A percentile compares a stretch with the other conserved stretches of the same genome.
Conservation (phyloP, 2,113 vertebrate genomes). For the Pluvialis apricaria region DNA sequence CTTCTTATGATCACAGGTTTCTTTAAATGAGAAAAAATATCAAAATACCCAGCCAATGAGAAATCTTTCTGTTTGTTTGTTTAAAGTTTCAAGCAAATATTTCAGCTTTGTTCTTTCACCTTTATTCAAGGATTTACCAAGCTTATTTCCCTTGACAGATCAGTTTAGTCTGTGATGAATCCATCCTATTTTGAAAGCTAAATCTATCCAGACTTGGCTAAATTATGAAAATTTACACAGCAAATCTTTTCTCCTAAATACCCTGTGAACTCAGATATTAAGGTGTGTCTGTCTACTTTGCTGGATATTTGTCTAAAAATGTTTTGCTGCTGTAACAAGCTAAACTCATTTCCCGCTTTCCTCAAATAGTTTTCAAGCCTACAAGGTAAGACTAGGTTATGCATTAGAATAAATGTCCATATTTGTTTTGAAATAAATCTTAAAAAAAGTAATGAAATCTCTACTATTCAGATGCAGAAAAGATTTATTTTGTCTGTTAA, state of each 20-base stretch:
- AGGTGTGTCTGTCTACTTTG: background rate
- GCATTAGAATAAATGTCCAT: background rate
- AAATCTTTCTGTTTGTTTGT: background rate
- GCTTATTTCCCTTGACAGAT: conserved; percentile 1
- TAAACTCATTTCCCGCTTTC: background rate
- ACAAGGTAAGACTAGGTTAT: background rate
- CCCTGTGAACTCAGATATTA: background rate
- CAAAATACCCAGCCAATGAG: background rate
- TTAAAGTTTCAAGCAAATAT: background rate
- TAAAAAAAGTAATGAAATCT: background rate
- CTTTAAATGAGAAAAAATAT: background rate
- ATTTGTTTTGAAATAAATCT: background rate
- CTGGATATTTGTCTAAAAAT: background rate
- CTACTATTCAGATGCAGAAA: background rate
- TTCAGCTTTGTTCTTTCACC: background rate
- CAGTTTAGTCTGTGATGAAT: background rate
- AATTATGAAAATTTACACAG: background rate
- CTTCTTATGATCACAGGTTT: background rate
- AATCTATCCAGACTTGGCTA: background rate
- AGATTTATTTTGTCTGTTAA: background rate
- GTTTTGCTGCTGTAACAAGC: background rate
- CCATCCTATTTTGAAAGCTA: conserved; percentile 7
- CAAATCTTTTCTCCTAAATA: background rate
- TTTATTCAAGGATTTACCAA: background rate
- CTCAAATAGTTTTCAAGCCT: background rate